phyloP scores from a whole-genome alignment of 1,140 invertebrate species.

The Probaryconus sp. region DNA sequence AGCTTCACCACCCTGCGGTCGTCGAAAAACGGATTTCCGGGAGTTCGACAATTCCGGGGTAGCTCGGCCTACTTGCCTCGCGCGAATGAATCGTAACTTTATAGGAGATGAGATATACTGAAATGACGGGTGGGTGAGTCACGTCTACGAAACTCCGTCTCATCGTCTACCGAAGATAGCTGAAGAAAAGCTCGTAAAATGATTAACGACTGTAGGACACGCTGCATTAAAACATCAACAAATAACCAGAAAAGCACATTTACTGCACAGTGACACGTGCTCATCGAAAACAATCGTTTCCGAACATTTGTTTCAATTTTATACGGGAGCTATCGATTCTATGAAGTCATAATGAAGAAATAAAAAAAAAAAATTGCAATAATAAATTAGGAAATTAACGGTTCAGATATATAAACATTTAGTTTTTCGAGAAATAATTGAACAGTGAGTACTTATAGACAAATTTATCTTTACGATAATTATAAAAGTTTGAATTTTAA shows the following conservation, averaged over 20 bases:
- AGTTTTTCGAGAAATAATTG: too few species aligned
- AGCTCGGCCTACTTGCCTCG: conserved; percentile 8
- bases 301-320: too few species aligned
- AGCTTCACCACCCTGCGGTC: conserved; percentile 47
- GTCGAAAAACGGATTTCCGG: conserved; percentile 57
- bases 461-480: too few species aligned
- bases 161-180: conserved; percentile 47
- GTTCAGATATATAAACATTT: too few species aligned
- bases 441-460: too few species aligned
- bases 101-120: conserved; percentile 37
- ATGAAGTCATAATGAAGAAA: neutral
- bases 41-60: conserved; percentile 49
- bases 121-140: conserved; percentile 68
- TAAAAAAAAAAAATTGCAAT: too few species aligned
- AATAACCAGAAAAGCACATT: conserved; percentile 51
- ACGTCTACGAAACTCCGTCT: conserved; percentile 48
- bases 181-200: conserved; percentile 32
- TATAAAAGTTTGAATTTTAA: too few species aligned
- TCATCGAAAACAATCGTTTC: conserved; percentile 34
- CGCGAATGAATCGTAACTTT: conserved; percentile 56
- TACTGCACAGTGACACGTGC: conserved; percentile 27
- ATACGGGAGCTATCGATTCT: neutral
- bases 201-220: conserved; percentile 47
- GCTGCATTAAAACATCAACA: conserved; percentile 39
- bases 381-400: too few species aligned